These are phyloP conservation scores for Leptocoma aspasia DNA, from an alignment of 2,113 vertebrate genomes.

Conservation along the genomic window DNA sequence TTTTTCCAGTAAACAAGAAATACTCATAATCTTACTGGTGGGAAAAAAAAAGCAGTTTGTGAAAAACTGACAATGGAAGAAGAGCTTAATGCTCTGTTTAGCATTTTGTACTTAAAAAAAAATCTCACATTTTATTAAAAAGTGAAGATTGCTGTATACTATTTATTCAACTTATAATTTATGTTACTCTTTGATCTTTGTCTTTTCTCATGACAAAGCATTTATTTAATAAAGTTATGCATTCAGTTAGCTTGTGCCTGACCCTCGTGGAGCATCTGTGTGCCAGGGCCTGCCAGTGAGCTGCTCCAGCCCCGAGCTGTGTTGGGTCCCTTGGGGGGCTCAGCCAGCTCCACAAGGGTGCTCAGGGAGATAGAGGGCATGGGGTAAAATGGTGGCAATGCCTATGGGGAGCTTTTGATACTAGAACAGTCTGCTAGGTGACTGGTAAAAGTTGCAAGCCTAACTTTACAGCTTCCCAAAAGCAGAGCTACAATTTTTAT, in stretches of 20 bases:
- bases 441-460: neutral
- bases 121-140: conserved; percentile 95
- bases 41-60: conserved; percentile 82
- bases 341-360: neutral
- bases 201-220: conserved; percentile 99
- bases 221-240: conserved; percentile 99
- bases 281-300: neutral
- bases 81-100: conserved; percentile 86
- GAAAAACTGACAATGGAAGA: conserved; percentile 79
- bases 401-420: neutral
- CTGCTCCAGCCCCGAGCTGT: neutral
- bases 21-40: conserved; percentile 84
- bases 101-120: conserved; percentile 93
- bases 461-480: neutral
- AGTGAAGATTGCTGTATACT: conserved; percentile 99
- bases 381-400: neutral
- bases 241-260: conserved; percentile 81
- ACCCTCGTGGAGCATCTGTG: neutral
- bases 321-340: neutral
- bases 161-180: conserved; percentile 99
- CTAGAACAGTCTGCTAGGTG: neutral
- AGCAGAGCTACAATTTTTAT: neutral
- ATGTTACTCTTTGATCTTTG: conserved; percentile 99
- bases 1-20: conserved; percentile 78
- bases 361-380: neutral